A percentile compares a stretch with the other conserved stretches of the same genome.
phyloP scores from a whole-genome alignment of 2,113 vertebrate genomes.

The Miniopterus natalensis region DNA sequence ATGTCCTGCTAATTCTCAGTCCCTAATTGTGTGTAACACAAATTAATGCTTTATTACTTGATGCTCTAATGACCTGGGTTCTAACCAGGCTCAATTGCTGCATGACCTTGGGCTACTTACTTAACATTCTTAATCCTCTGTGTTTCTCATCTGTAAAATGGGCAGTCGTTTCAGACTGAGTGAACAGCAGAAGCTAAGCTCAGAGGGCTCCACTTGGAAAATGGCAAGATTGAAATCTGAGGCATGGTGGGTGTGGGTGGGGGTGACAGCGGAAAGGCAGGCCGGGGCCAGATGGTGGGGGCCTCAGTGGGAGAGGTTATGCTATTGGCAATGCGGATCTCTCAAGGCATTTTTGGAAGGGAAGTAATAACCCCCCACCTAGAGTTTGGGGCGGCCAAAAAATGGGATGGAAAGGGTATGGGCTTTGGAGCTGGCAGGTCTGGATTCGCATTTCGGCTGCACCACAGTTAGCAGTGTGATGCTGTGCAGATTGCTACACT shows the following conservation, averaged over 20 bases:
- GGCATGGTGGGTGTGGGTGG: neutral
- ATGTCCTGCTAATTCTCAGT: slow-evolving; percentile 23
- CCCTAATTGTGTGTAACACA: slow-evolving; percentile 73
- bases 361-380: neutral
- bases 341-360: neutral
- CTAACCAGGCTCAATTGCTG: slow-evolving; percentile 66
- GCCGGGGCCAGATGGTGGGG: neutral
- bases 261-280: neutral
- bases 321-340: neutral
- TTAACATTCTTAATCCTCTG: slow-evolving; percentile 63
- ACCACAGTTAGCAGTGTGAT: neutral
- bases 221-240: neutral
- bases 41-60: slow-evolving; percentile 71
- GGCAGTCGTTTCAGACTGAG: neutral
- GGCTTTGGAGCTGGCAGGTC: neutral
- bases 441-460: neutral
- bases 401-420: neutral
- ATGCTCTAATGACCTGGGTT: slow-evolving; percentile 73
- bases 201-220: neutral
- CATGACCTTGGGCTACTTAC: slow-evolving; percentile 78
- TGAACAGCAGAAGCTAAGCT: neutral
- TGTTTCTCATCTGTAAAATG: slow-evolving; percentile 68
- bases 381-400: neutral
- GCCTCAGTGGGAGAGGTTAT: neutral
- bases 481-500: neutral